Percentiles rank a stretch among this genome's conserved stretches.
These are phyloP conservation scores for Festucalex cinctus DNA, from an alignment of 2,113 vertebrate species.

Conservation along the genomic window DNA sequence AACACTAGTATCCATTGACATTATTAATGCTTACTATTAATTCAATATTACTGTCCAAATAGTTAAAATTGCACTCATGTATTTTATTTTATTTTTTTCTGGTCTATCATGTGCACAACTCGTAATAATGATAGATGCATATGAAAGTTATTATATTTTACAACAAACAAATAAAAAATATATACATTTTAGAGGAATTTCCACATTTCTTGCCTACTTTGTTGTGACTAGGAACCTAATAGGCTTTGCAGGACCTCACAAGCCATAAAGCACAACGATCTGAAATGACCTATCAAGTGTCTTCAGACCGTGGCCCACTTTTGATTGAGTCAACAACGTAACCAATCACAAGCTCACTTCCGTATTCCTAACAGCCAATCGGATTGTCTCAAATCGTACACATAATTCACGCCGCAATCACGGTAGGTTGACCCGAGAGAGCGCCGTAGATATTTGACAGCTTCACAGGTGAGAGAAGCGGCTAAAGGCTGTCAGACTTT, in stretches of 20 bases:
- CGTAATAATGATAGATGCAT: too few species aligned
- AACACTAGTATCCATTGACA: too few species aligned
- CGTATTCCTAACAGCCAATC: slow-evolving; percentile 49
- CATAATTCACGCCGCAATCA: slow-evolving; percentile 57
- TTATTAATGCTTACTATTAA: too few species aligned
- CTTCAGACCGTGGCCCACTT: not conserved
- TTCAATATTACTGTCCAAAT: not conserved
- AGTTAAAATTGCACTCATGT: not conserved
- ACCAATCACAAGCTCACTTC: slow-evolving; percentile 54
- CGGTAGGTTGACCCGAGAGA: slow-evolving; percentile 60
- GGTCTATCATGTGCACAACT: too few species aligned
- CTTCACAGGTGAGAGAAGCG: slow-evolving; percentile 74
- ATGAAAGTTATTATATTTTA: not conserved
- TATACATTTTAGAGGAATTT: not conserved
- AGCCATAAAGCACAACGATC: slow-evolving; percentile 18
- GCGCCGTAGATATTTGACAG: slow-evolving; percentile 74
- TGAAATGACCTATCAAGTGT: slow-evolving; percentile 32
- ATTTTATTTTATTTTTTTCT: too few species aligned
- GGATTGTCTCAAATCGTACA: slow-evolving; percentile 10
- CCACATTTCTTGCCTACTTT: not conserved
- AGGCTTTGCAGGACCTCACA: not conserved
- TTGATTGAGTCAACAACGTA: slow-evolving; percentile 18
- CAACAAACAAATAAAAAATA: not conserved
- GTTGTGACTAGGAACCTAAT: not conserved
- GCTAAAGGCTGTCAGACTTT: slow-evolving; percentile 70